These are phyloP conservation scores for Isichthys henryi DNA, from an alignment of 2,113 vertebrate species.

Conservation along the genomic window DNA sequence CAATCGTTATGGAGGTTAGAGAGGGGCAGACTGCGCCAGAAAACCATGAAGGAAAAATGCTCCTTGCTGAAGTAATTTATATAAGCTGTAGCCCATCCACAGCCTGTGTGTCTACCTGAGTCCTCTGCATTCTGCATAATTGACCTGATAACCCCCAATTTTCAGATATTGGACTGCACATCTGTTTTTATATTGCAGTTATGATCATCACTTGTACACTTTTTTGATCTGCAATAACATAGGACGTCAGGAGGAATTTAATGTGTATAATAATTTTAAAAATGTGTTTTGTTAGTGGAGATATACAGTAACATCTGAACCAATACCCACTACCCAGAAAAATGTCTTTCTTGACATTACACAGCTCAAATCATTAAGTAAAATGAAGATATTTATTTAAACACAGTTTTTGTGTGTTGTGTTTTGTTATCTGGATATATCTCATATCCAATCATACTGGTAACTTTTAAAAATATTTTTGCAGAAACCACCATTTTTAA, in stretches of 20 bases:
- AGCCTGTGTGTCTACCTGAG: neutral
- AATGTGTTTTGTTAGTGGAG: neutral
- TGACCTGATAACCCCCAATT: neutral
- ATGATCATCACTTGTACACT: neutral
- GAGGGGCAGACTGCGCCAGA: neutral
- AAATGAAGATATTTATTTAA: neutral
- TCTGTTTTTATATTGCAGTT: neutral
- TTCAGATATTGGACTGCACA: neutral
- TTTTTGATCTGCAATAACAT: neutral
- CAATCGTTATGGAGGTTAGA: neutral
- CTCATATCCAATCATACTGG: neutral
- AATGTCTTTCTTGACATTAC: neutral
- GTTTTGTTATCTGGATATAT: neutral
- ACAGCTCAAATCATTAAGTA: neutral
- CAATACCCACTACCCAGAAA: neutral
- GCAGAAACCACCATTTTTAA: neutral
- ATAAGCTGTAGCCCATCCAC: neutral
- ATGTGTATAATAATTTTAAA: neutral
- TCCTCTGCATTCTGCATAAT: neutral
- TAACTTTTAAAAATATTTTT: neutral
- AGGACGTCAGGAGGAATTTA: slow-evolving; percentile 5
- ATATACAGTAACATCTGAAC: neutral
- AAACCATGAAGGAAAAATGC: neutral
- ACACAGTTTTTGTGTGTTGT: neutral
- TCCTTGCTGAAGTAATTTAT: neutral